Conservation (phyloP, 2,797 vertebrate species). For the Cynopterus sphinx region DNA sequence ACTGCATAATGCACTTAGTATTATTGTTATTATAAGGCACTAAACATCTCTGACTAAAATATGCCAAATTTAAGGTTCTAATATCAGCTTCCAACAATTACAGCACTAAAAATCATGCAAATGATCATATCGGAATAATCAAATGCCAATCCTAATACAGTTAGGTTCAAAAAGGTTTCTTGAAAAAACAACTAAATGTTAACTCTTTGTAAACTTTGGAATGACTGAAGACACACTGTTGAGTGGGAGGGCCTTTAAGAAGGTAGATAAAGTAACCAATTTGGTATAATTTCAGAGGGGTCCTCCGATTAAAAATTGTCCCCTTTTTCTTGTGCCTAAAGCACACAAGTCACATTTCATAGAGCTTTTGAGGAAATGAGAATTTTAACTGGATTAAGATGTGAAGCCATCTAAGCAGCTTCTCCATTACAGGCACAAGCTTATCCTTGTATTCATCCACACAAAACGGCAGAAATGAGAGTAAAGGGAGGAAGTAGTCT, state of each 20-base stretch:
- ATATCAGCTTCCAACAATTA: conserved; percentile 40
- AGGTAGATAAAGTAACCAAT: not conserved
- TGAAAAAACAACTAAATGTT: not conserved
- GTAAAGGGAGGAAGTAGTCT: not conserved
- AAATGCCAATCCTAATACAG: not conserved
- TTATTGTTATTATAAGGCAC: conserved; percentile 47
- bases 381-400: conserved; percentile 39
- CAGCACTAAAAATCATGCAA: conserved; percentile 35
- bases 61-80: conserved; percentile 39
- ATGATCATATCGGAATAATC: not conserved
- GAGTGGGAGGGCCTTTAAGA: not conserved
- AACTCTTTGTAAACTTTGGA: not conserved
- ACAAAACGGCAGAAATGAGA: not conserved
- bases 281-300: not conserved
- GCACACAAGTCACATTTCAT: not conserved
- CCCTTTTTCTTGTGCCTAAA: not conserved
- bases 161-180: conserved; percentile 27
- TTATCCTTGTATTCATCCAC: not conserved
- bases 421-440: not conserved
- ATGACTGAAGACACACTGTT: not conserved
- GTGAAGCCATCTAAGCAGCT: not conserved
- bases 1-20: conserved; percentile 41
- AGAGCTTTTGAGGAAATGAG: conserved; percentile 31
- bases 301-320: not conserved
- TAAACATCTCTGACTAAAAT: conserved; percentile 51